A percentile compares a stretch with the other conserved stretches of the same genome.
Conservation (phyloP, 2,888 invertebrate genomes). For the Clanis bilineata region DNA sequence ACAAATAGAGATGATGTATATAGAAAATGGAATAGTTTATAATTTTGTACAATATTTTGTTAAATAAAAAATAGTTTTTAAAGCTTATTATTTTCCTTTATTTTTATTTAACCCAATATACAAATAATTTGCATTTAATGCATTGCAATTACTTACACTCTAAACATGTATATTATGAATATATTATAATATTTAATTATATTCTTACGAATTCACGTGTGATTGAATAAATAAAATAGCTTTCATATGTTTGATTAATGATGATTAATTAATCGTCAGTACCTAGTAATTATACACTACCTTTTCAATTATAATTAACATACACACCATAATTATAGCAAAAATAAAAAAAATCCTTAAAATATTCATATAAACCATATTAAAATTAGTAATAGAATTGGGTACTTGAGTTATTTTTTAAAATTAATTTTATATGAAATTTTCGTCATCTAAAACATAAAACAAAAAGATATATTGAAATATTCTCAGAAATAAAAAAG, state of each 20-base stretch:
- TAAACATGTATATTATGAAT: neutral
- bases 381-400: too few species aligned
- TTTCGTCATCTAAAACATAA: too few species aligned
- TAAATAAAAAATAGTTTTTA: slow-evolving; percentile 35
- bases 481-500: too few species aligned
- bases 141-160: neutral
- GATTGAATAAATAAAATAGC: neutral
- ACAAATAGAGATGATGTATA: neutral
- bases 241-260: neutral
- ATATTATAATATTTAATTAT: neutral
- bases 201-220: neutral
- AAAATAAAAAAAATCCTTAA: too few species aligned
- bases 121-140: neutral
- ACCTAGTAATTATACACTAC: neutral
- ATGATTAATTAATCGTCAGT: neutral
- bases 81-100: slow-evolving; percentile 19
- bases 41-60: slow-evolving; percentile 34
- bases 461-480: too few species aligned
- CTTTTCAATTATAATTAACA: neutral
- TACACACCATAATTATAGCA: too few species aligned
- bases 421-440: too few species aligned
- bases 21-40: slow-evolving; percentile 7
- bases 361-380: too few species aligned
- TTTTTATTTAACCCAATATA: neutral
- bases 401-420: too few species aligned